Conservation (phyloP, 2,888 invertebrate genomes). For the Tetranychus truncatus region DNA sequence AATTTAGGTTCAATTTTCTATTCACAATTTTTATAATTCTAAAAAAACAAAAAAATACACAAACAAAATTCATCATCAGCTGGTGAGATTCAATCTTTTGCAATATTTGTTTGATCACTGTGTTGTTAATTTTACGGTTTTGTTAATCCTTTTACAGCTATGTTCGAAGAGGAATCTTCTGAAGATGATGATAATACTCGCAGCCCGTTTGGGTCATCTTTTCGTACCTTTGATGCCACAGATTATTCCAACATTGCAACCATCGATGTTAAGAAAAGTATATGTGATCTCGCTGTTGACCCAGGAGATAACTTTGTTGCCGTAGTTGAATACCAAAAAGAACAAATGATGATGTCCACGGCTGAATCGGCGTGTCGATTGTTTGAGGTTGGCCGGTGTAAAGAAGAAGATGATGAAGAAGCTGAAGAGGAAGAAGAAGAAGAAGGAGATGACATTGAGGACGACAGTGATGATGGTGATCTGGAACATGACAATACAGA, state of each 20-base stretch:
- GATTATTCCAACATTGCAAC: conserved; percentile 71
- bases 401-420: conserved; percentile 69
- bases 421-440: conserved; percentile 24
- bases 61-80: background rate
- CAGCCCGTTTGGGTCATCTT: conserved; percentile 63
- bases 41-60: conserved; percentile 1
- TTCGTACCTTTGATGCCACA: conserved; percentile 78
- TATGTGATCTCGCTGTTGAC: conserved; percentile 22
- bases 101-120: background rate
- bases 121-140: background rate
- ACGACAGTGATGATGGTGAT: conserved; percentile 16
- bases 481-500: conserved; percentile 20
- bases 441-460: conserved; percentile 21
- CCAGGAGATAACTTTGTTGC: conserved; percentile 24
- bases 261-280: conserved; percentile 18
- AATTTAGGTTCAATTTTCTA: conserved; percentile 8
- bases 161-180: conserved; percentile 35
- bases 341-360: background rate
- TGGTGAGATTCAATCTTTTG: background rate
- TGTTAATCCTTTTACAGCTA: background rate
- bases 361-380: conserved; percentile 48
- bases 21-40: background rate
- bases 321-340: conserved; percentile 22
- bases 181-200: conserved; percentile 34
- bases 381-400: conserved; percentile 72